Evolutionary conservation across 1,140 invertebrate genomes (phyloP), one percentile per base, ranked within the genome.

Genomic region (Formica exsecta): DNA sequence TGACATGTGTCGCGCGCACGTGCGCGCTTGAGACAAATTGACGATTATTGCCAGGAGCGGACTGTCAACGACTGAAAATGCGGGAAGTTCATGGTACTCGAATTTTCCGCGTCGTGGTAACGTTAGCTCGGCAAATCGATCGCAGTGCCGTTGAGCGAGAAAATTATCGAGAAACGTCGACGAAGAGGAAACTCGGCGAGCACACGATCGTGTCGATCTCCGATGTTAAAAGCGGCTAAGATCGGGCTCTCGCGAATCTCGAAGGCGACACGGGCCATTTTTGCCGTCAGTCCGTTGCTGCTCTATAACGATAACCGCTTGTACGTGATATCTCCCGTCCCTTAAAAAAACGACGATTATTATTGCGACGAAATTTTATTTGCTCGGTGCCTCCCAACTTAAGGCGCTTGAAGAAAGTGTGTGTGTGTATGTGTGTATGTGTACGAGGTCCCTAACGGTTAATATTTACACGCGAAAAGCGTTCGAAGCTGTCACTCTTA

Each of bases 391-490:
- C 88, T 74, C 85, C 80, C 74, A 90, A 87, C 89, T 89, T 90
- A 90, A 90, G 89, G 89, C 89, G 89, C 89, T 90, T 90, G 86
- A 89, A 89, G 86, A 87, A 73, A 77, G 76, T 89, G 61, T 73
- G 51, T 83, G 80, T 86, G 4, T 79, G 44, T 81, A 16, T 57
- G 19, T 80, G 64, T 70, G 25, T 29, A 1, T 32, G 48, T 44
- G 48, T 79, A 91, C 90, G 90, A 91, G 89, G 89, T 91, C 76
- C 89, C 90, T 91, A 91, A 90, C 76, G 89, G 87, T 91, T 91
- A 87, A 90, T 91, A 91, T 91, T 91, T 91, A 91, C 90, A 91
- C 64, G 90, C 84, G 90, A 81, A 32, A 90, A 91, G 90, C 90
- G 90, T 88, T 91, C 85, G 41, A 77, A 91, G 89, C 89, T 88